Evolutionary conservation across 2,113 vertebrate genomes (phyloP).

Genomic region (Pheucticus melanocephalus): DNA sequence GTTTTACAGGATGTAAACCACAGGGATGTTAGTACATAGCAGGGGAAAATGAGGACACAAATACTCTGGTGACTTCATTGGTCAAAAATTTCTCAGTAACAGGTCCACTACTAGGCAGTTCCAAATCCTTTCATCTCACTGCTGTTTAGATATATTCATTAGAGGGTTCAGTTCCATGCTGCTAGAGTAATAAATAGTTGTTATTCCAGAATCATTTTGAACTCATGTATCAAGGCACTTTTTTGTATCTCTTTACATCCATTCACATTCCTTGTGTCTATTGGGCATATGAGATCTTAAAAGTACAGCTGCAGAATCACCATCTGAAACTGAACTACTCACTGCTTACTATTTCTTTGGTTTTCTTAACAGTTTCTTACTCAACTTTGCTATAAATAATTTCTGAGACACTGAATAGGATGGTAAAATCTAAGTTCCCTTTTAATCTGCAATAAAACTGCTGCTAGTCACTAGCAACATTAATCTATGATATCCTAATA

Average conservation of each 20-base stretch:
- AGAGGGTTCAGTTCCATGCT: background rate
- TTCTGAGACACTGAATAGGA: background rate
- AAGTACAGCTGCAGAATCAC: background rate
- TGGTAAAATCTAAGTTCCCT: background rate
- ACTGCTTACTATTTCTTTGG: background rate
- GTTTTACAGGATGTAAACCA: accelerated
- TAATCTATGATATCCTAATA: background rate
- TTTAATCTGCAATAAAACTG: conserved; percentile 15
- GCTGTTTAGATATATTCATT: background rate
- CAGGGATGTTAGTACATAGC: background rate
- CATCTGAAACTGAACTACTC: background rate
- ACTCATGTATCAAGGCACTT: background rate
- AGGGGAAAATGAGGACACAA: background rate
- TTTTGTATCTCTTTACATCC: background rate
- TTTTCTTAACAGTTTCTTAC: background rate
- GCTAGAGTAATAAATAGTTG: background rate
- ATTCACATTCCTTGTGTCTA: background rate
- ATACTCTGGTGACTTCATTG: background rate
- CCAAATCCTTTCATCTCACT: background rate
- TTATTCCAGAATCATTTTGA: background rate
- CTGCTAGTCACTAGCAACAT: background rate
- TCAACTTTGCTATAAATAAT: background rate
- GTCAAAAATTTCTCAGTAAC: background rate
- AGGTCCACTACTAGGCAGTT: background rate
- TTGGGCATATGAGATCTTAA: background rate